Evolutionary conservation across 2,113 vertebrate genomes (phyloP).

Genomic region (Apodemus sylvaticus): DNA sequence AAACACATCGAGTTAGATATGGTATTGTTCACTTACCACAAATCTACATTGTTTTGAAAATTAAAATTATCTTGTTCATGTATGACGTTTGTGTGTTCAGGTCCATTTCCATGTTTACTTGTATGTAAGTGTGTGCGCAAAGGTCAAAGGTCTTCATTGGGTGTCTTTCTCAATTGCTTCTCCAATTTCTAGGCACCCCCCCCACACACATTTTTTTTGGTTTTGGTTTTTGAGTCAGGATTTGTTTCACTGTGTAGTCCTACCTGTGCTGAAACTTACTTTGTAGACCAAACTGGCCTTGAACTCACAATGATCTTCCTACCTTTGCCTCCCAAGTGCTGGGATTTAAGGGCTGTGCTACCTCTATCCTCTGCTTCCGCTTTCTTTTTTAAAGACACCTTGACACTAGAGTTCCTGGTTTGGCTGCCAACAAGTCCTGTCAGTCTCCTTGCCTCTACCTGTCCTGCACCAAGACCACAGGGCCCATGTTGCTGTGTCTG

Average conservation of each 20-base stretch:
- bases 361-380: neutral
- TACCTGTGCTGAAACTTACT: neutral
- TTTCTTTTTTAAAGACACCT: neutral
- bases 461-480: neutral
- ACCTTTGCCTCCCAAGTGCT: neutral
- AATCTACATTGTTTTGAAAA: slow-evolving; percentile 6
- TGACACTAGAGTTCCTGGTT: neutral
- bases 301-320: neutral
- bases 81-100: neutral
- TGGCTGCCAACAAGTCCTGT: neutral
- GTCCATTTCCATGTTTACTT: neutral
- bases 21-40: neutral
- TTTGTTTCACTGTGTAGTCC: neutral
- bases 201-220: neutral
- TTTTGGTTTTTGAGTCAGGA: neutral
- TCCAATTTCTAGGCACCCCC: neutral
- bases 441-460: neutral
- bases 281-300: neutral
- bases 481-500: neutral
- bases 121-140: no score
- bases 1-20: neutral
- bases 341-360: neutral
- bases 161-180: neutral
- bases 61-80: neutral
- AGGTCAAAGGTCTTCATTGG: neutral